These are phyloP conservation scores for Gobio gobio DNA, from an alignment of 2,113 vertebrate species.

Conservation along the genomic window DNA sequence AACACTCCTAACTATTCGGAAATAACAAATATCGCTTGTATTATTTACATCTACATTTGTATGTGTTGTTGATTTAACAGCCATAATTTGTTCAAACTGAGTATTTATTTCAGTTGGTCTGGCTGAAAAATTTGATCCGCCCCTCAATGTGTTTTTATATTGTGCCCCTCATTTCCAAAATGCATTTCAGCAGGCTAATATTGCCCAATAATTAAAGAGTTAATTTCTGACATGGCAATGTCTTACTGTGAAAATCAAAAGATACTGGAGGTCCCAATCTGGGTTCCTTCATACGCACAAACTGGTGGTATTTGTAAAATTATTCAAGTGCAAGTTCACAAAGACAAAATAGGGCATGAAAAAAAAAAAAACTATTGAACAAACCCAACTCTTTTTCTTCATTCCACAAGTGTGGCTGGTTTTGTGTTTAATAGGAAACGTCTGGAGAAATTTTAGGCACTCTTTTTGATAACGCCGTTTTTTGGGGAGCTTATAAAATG, in stretches of 20 bases:
- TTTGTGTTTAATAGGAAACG: not conserved
- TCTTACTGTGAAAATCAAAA: not conserved
- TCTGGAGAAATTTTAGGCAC: not conserved
- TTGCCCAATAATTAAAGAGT: not conserved
- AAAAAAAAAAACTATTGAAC: not conserved
- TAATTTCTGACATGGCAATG: not conserved
- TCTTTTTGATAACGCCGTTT: not conserved
- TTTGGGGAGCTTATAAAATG: not conserved
- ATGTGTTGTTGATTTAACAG: not conserved
- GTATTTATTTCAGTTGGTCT: not conserved
- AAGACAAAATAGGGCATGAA: not conserved
- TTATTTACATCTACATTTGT: not conserved
- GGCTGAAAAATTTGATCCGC: not conserved
- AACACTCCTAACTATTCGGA: not conserved
- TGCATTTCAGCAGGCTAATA: not conserved
- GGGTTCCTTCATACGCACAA: not conserved
- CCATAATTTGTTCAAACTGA: not conserved
- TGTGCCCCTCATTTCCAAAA: not conserved
- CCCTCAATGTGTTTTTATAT: not conserved
- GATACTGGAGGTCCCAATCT: not conserved
- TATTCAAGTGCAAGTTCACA: slow-evolving; percentile 1
- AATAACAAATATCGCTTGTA: not conserved
- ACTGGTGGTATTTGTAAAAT: not conserved
- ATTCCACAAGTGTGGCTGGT: not conserved
- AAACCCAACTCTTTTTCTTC: not conserved